Percentiles rank a stretch among this genome's conserved stretches.
These are phyloP conservation scores for Seira sanloemensis DNA, from an alignment of 2,888 invertebrate species.

Conservation along the genomic window DNA sequence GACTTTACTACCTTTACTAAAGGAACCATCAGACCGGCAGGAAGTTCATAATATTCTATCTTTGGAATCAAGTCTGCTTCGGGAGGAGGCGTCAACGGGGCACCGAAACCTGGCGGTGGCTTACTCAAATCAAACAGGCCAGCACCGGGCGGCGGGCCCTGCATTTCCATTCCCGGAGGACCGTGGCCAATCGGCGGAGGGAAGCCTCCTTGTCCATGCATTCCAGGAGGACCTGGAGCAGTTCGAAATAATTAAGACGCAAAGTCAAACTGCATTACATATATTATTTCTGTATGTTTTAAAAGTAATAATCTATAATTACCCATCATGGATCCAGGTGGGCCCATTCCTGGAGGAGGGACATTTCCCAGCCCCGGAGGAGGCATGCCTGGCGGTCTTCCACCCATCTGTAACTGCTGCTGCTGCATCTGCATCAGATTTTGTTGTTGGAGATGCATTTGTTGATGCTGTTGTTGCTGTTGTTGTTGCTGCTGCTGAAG, in stretches of 20 bases:
- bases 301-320: too few species aligned
- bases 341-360: constrained; percentile 14
- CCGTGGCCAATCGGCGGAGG: constrained; percentile 47
- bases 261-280: neutral
- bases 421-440: too few species aligned
- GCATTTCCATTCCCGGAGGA: constrained; percentile 69
- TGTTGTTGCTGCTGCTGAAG: constrained; percentile 61
- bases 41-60: constrained; percentile 95
- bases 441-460: constrained; percentile 75
- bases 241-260: neutral
- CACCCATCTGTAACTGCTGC: constrained; percentile 74
- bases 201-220: constrained; percentile 38
- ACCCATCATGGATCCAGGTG: constrained; percentile 40
- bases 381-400: constrained; percentile 57
- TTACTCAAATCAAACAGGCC: constrained; percentile 73
- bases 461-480: constrained; percentile 75
- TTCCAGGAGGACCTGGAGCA: constrained; percentile 50
- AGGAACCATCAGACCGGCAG: constrained; percentile 98
- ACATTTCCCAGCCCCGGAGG: constrained; percentile 50
- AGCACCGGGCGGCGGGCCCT: constrained; percentile 62
- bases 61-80: constrained; percentile 72
- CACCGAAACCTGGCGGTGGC: constrained; percentile 75
- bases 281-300: too few species aligned
- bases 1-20: constrained; percentile 84
- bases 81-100: constrained; percentile 71